phyloP scores from a whole-genome alignment of 2,888 invertebrate genomes.

The Sinodicranocentrus sp. region DNA sequence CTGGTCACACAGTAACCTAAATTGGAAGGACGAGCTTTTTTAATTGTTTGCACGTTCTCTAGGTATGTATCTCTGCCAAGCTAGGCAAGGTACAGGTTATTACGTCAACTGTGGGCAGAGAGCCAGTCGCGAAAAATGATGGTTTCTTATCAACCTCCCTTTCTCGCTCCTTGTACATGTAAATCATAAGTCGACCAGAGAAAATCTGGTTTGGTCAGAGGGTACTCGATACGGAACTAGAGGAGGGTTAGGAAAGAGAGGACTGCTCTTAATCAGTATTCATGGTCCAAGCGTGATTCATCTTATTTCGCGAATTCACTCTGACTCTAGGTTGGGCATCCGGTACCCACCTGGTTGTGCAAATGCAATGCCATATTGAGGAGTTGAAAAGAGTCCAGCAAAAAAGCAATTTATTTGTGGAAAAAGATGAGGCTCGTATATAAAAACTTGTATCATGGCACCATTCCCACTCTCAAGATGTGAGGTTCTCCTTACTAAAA shows the following conservation, averaged over 20 bases:
- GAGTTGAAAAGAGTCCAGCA: no score
- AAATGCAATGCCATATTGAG: no score
- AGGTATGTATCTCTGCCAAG: neutral
- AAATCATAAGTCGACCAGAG: neutral
- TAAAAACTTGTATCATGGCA: no score
- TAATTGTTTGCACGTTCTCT: constrained; percentile 25
- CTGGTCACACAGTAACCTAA: constrained; percentile 46
- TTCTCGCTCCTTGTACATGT: constrained; percentile 2
- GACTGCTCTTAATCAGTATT: neutral
- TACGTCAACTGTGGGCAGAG: constrained; percentile 44
- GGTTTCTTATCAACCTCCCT: constrained; percentile 37
- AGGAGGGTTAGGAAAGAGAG: neutral
- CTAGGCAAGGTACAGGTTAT: constrained; percentile 14
- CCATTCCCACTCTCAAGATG: no score
- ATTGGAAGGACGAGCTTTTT: constrained; percentile 26
- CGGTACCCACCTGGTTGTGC: neutral
- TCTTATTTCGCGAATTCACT: constrained; percentile 4
- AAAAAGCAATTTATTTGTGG: no score
- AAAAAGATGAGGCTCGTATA: no score
- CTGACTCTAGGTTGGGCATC: neutral
- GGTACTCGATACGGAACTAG: constrained; percentile 57
- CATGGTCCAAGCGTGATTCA: constrained; percentile 2
- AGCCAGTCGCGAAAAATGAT: constrained; percentile 52
- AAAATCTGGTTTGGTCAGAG: constrained; percentile 1
- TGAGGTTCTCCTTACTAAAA: no score